Base-by-base conservation (phyloP, 2,888 invertebrate genomes). In the Gymnoscelis rufifasciata region DNA sequence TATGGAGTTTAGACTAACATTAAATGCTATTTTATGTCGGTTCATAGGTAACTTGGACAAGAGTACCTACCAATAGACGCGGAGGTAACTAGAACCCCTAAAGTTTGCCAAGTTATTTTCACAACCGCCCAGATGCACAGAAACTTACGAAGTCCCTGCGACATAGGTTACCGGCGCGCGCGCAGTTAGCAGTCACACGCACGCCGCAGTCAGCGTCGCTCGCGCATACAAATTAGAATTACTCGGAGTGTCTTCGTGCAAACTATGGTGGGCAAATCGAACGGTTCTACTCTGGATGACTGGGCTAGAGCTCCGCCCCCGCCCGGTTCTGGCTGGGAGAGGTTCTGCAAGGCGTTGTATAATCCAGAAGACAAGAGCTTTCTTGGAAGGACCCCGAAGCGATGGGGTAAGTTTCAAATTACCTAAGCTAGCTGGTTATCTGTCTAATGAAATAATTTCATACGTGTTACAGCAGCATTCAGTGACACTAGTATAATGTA, bases 241-340 rank as follows among this genome's bases (percentile, higher is more conserved):
- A 26, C 11, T 14, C 28, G 14, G 15, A 38, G 3, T 10, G n/a
- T n/a, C n/a, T n/a, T 12, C 31, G 26, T 24, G 43, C 36, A 54
- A 41, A 43, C 46, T 24, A 82, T 83, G 80, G 68, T 71, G 6
- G 59, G 60, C 39, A 84, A 84, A 64, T 51, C 69, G 7, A 83
- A 83, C 46, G 82, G 80, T 5, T 6, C 54, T 36, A 46, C 29
- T n/a, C 54, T 75, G 7, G 84, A 84, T 5, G 80, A 79, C 3
- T 87, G 87, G 87, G 74, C 78, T 0, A 59, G 87, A 11, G 77
- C 74, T 0, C 87, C 87, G 0, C 81, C 82, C 0, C 66, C 70
- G 0, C 52, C 69, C 0, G 72, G 74, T 0, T 67, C 79, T 0
- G 53, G 69, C 1, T 70, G 75, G 59, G 57, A 64, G 31, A 71